phyloP scores from a whole-genome alignment of 2,113 vertebrate species.

The Psilopsiagon aurifrons region DNA sequence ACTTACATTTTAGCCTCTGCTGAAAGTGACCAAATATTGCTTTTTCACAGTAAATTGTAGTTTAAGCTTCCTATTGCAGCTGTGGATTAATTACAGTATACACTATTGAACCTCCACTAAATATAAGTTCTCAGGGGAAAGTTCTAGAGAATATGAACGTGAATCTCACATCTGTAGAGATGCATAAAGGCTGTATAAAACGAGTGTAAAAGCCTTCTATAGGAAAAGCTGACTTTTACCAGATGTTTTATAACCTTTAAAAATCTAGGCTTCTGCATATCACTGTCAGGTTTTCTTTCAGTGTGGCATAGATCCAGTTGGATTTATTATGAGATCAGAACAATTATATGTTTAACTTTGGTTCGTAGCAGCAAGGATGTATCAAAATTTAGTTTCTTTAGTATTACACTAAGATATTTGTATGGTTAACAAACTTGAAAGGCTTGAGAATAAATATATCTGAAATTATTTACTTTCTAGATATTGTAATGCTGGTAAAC shows the following conservation, averaged over 20 bases:
- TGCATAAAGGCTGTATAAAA: not conserved
- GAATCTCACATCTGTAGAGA: not conserved
- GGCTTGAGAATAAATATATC: not conserved
- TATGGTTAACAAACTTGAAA: not conserved
- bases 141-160: not conserved
- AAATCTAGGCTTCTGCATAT: not conserved
- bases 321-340: not conserved
- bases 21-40: not conserved
- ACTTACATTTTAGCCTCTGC: not conserved
- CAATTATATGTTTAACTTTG: not conserved
- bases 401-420: not conserved
- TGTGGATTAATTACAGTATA: not conserved
- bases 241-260: not conserved
- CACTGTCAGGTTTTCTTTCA: not conserved
- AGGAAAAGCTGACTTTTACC: not conserved
- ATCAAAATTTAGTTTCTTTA: not conserved
- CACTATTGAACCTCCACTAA: not conserved
- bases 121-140: not conserved
- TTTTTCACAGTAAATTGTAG: not conserved
- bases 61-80: not conserved
- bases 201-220: not conserved
- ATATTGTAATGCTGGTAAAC: not conserved
- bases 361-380: accelerated
- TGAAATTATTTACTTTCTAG: not conserved
- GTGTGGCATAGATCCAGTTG: not conserved